Evolutionary conservation across 2,797 vertebrate species (phyloP).

Genomic region (Melanotaenia pygmaea): DNA sequence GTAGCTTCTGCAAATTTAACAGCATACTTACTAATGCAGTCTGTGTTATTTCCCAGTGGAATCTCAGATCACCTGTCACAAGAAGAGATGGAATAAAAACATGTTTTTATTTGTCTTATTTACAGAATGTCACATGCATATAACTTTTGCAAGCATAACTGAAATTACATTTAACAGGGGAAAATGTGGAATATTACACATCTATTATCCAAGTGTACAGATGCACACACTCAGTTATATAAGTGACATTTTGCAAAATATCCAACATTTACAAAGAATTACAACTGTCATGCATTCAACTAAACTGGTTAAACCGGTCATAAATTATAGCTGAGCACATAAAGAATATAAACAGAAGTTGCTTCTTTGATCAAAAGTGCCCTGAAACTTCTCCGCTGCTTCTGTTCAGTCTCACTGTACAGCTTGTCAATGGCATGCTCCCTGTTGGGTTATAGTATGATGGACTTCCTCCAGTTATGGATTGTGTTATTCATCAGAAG

Average conservation of each 20-base stretch:
- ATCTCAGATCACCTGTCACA: constrained; percentile 3
- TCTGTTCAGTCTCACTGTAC: constrained; percentile 53
- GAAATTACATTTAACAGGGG: not conserved
- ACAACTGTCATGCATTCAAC: constrained; percentile 7
- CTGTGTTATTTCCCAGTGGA: not conserved
- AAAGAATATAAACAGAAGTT: constrained; percentile 47
- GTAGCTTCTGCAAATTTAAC: constrained; percentile 1
- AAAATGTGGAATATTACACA: not conserved
- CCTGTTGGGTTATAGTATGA: constrained; percentile 63
- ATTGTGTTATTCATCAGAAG: constrained; percentile 74
- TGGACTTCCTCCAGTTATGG: constrained; percentile 67
- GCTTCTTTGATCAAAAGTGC: constrained; percentile 65
- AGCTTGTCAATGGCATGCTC: constrained; percentile 60
- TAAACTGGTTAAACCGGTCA: constrained; percentile 36
- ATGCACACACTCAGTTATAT: not conserved
- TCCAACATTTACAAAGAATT: not conserved
- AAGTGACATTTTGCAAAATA: not conserved
- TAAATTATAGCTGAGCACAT: constrained; percentile 42
- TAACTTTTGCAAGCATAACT: not conserved
- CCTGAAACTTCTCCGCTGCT: constrained; percentile 59
- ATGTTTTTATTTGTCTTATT: constrained; percentile 4
- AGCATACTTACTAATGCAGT: not conserved
- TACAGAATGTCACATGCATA: not conserved
- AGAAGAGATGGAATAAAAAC: constrained; percentile 4
- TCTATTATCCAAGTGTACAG: not conserved